phyloP scores from a whole-genome alignment of 2,797 vertebrate species.

The Falco columbarius region DNA sequence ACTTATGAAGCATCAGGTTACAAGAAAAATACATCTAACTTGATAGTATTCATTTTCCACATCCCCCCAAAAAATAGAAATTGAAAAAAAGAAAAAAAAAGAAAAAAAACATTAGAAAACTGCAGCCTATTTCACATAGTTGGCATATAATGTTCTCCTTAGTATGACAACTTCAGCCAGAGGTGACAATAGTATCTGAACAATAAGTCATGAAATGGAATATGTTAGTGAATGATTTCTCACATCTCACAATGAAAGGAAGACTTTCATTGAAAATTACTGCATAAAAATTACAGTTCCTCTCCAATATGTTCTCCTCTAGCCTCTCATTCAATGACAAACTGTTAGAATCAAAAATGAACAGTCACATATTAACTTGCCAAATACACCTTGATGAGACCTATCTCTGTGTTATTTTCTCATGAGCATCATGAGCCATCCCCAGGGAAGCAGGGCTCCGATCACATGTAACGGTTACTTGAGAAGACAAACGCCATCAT shows the following conservation, averaged over 20 bases:
- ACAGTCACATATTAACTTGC: background rate
- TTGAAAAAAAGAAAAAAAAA: background rate
- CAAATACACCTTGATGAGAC: background rate
- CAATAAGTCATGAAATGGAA: background rate
- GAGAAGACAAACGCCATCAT: too few species aligned
- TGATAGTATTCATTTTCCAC: background rate
- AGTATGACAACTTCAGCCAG: background rate
- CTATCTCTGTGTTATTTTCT: background rate
- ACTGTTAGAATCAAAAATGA: background rate
- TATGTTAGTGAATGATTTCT: background rate
- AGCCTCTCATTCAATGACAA: background rate
- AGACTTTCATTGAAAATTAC: background rate
- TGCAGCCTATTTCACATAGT: background rate
- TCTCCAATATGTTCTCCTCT: background rate
- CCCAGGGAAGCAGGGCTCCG: too few species aligned
- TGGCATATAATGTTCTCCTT: background rate
- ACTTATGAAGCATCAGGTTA: background rate
- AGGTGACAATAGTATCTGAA: background rate
- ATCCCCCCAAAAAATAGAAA: rapidly evolving
- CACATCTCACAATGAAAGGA: background rate
- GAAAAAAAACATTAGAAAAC: background rate
- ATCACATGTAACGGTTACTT: too few species aligned
- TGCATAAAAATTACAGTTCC: background rate
- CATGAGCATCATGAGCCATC: background rate
- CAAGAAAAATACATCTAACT: background rate